Conservation (phyloP, 1,140 invertebrate species). For the Macrobrachium nipponense region DNA sequence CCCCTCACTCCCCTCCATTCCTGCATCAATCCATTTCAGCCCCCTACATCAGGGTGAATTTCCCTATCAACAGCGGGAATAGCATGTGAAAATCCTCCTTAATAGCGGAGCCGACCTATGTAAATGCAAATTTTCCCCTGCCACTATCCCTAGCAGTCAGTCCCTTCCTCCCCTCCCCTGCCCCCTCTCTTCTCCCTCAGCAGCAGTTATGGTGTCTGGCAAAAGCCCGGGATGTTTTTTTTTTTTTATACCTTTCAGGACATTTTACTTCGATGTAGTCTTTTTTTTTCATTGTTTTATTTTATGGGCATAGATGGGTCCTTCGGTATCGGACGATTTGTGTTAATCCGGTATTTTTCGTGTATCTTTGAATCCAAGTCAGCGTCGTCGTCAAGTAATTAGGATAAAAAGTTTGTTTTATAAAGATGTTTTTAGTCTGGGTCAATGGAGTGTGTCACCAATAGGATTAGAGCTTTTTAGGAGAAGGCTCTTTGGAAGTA, state of each 20-base stretch:
- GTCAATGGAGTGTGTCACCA: too few species aligned
- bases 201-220: not conserved
- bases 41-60: conserved; percentile 11
- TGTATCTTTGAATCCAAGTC: too few species aligned
- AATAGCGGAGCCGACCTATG: conserved; percentile 20
- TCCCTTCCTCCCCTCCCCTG: not conserved
- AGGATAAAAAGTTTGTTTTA: too few species aligned
- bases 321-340: too few species aligned
- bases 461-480: too few species aligned
- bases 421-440: too few species aligned
- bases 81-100: conserved; percentile 13
- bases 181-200: not conserved
- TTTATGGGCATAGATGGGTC: too few species aligned
- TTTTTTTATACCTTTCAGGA: not conserved
- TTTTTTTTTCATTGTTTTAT: too few species aligned
- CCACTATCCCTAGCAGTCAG: not conserved
- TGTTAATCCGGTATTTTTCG: too few species aligned
- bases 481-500: too few species aligned
- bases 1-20: not conserved
- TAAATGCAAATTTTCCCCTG: conserved; percentile 21
- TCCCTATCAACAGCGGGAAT: conserved; percentile 14
- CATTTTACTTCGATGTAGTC: too few species aligned
- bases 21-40: conserved; percentile 10
- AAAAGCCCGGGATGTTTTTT: not conserved
- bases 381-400: too few species aligned